Evolutionary conservation across 1,140 invertebrate genomes (phyloP).

Genomic region (Stratiolaelaps scimitus): DNA sequence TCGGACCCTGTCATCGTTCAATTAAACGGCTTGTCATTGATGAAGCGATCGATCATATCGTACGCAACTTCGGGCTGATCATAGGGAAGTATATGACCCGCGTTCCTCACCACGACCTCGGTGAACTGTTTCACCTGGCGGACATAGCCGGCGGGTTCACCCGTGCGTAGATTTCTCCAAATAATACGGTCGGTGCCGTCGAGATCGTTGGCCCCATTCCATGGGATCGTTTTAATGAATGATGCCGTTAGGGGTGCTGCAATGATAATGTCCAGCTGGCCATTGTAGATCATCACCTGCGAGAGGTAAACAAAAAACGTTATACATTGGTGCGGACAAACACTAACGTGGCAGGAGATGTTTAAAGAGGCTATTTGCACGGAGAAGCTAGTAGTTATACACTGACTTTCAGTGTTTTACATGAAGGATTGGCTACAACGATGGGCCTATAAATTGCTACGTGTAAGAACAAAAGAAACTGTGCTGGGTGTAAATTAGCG

Average conservation of each 20-base stretch:
- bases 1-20: too few species aligned
- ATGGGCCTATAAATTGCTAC: too few species aligned
- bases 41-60: slow-evolving; percentile 62
- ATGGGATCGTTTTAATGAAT: slow-evolving; percentile 54
- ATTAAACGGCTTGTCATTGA: slow-evolving; percentile 43
- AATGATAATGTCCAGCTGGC: slow-evolving; percentile 70
- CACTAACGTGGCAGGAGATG: too few species aligned
- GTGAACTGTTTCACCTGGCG: slow-evolving; percentile 57
- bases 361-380: too few species aligned
- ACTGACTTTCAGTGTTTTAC: too few species aligned
- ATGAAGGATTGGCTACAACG: too few species aligned
- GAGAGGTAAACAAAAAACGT: too few species aligned
- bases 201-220: slow-evolving; percentile 53
- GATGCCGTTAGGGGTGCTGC: slow-evolving; percentile 62
- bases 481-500: too few species aligned
- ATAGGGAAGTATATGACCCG: slow-evolving; percentile 67
- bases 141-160: slow-evolving; percentile 61
- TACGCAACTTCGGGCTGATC: slow-evolving; percentile 65
- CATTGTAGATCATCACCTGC: too few species aligned
- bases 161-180: slow-evolving; percentile 48
- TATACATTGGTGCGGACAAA: too few species aligned
- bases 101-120: slow-evolving; percentile 63
- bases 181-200: slow-evolving; percentile 50
- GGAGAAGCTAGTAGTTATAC: too few species aligned
- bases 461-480: too few species aligned